These are phyloP conservation scores for Osmerus eperlanus DNA, from an alignment of 2,113 vertebrate species.

Conservation along the genomic window DNA sequence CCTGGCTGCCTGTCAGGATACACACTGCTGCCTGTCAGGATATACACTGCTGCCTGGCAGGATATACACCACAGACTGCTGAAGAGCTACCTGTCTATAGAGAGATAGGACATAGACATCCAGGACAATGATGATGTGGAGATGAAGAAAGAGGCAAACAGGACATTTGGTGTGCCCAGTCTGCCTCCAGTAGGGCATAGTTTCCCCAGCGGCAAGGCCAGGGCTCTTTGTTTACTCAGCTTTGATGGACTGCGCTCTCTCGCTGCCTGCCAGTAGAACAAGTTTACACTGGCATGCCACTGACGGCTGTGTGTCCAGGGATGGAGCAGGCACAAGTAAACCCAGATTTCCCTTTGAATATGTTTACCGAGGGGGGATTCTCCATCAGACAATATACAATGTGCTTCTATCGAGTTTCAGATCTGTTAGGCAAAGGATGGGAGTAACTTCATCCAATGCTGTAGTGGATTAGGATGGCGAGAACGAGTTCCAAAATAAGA, in stretches of 20 bases:
- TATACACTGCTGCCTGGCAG: background rate
- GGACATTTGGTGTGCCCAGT: slow-evolving; percentile 27
- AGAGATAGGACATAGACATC: too few species aligned
- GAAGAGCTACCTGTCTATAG: background rate
- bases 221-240: slow-evolving; percentile 55
- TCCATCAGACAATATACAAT: slow-evolving; percentile 13
- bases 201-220: slow-evolving; percentile 18
- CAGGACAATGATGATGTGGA: background rate
- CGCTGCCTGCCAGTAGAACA: slow-evolving; percentile 39
- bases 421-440: background rate
- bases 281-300: slow-evolving; percentile 44
- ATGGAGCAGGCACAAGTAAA: background rate
- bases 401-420: slow-evolving; percentile 2
- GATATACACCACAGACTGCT: too few species aligned
- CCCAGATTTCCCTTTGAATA: slow-evolving; percentile 30
- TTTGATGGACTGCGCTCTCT: slow-evolving; percentile 32
- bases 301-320: background rate
- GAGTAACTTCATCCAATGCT: background rate
- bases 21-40: too few species aligned
- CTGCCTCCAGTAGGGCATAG: slow-evolving; percentile 25
- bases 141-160: background rate
- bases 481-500: too few species aligned
- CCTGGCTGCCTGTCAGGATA: too few species aligned
- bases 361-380: slow-evolving; percentile 24
- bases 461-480: too few species aligned